Percentiles rank a stretch among this genome's conserved stretches.
phyloP scores from a whole-genome alignment of 1,140 invertebrate species.

The Sarcophaga peregrina region DNA sequence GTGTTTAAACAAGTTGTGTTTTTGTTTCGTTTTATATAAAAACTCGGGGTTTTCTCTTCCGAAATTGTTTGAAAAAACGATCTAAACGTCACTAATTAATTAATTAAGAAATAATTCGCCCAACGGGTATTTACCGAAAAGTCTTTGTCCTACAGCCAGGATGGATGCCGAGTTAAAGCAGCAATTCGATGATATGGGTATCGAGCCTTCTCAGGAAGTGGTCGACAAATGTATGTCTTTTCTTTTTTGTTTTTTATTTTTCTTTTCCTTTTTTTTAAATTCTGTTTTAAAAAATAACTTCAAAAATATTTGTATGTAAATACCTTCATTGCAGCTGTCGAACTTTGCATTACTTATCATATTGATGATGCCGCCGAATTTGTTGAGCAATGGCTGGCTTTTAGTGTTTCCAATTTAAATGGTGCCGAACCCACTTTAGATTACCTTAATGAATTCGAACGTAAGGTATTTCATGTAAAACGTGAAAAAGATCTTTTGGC shows the following conservation, averaged over 20 bases:
- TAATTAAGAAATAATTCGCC: no score
- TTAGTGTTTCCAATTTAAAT: constrained; percentile 71
- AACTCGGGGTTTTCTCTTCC: no score
- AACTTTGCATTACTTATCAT: constrained; percentile 71
- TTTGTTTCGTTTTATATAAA: no score
- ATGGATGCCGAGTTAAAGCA: constrained; percentile 60
- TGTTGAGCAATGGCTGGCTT: constrained; percentile 76
- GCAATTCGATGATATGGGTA: constrained; percentile 63
- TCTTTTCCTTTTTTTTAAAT: neutral
- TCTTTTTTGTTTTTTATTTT: neutral
- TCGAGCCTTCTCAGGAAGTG: constrained; percentile 54
- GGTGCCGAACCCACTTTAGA: constrained; percentile 70
- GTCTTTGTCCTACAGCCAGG: neutral
- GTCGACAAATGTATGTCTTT: constrained; percentile 55
- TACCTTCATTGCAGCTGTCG: constrained; percentile 66
- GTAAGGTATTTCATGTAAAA: constrained; percentile 72
- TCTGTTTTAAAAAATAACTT: neutral
- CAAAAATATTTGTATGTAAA: neutral
- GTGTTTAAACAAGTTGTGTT: neutral
- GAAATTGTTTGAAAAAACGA: no score
- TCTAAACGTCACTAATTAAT: no score
- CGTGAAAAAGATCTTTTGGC: constrained; percentile 55
- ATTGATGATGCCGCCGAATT: constrained; percentile 73
- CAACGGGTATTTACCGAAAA: no score
- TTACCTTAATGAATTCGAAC: constrained; percentile 71